A percentile compares a stretch with the other conserved stretches of the same genome.
Conservation (phyloP, 2,797 vertebrate genomes). For the Coranthus polyacanthus region DNA sequence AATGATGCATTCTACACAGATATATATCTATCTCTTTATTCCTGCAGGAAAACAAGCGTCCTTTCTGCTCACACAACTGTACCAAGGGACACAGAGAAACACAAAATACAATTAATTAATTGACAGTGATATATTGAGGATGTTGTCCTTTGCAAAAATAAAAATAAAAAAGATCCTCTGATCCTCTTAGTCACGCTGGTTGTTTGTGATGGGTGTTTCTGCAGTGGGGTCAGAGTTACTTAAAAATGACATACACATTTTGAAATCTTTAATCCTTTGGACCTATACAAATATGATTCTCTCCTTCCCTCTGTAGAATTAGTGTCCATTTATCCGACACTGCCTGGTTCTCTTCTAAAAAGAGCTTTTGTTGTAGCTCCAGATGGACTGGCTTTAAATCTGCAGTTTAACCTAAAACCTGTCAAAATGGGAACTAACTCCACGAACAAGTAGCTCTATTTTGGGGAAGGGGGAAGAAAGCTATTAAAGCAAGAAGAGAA, state of each 20-base stretch:
- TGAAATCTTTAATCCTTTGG: constrained; percentile 12
- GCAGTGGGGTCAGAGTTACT: constrained; percentile 5
- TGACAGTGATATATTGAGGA: neutral
- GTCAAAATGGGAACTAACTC: constrained; percentile 65
- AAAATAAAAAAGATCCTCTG: neutral
- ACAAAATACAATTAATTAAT: constrained; percentile 2
- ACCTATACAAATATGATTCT: constrained; percentile 9
- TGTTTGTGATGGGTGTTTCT: neutral
- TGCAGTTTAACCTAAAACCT: constrained; percentile 76
- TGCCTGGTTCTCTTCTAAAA: constrained; percentile 38
- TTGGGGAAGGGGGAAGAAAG: constrained; percentile 51
- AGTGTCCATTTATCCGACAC: constrained; percentile 29
- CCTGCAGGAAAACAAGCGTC: constrained; percentile 20
- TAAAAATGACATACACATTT: neutral
- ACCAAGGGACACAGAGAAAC: neutral
- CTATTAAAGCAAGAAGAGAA: constrained; percentile 56
- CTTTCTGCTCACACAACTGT: neutral
- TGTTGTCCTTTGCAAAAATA: neutral
- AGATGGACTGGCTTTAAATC: constrained; percentile 78
- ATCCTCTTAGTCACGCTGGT: neutral
- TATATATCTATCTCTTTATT: neutral
- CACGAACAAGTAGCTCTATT: constrained; percentile 63
- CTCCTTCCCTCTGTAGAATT: constrained; percentile 17
- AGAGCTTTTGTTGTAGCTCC: constrained; percentile 65
- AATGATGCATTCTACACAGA: constrained; percentile 35